A percentile compares a stretch with the other conserved stretches of the same genome.
Evolutionary conservation across 2,888 invertebrate genomes (phyloP).

Genomic region (Netelia fuscicornis): DNA sequence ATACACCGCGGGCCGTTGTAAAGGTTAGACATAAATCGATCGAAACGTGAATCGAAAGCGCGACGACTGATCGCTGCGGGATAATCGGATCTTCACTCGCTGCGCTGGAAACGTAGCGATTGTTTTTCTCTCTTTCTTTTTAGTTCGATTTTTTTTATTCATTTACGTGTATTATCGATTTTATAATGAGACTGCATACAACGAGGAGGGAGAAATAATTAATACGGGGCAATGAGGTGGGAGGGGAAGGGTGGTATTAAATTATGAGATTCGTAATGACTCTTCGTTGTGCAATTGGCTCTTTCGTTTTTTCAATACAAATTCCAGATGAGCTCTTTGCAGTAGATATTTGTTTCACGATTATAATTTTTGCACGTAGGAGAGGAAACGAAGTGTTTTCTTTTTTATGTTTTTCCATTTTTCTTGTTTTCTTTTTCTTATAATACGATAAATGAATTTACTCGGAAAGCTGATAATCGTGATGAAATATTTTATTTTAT

Average conservation of each 20-base stretch:
- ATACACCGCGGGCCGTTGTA: not conserved
- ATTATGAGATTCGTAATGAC: too few species aligned
- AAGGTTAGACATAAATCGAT: not conserved
- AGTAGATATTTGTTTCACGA: not conserved
- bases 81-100: not conserved
- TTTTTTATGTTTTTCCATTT: not conserved
- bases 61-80: not conserved
- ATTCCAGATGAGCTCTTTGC: too few species aligned
- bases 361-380: conserved; percentile 41
- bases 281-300: too few species aligned
- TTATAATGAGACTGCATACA: too few species aligned
- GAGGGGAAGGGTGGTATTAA: too few species aligned
- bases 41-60: not conserved
- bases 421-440: not conserved
- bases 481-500: too few species aligned
- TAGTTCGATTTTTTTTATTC: not conserved
- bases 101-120: not conserved
- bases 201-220: too few species aligned
- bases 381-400: conserved; percentile 30
- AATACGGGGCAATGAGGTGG: too few species aligned
- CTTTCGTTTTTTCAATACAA: too few species aligned
- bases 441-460: not conserved
- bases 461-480: not conserved
- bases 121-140: not conserved
- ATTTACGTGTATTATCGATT: too few species aligned